phyloP scores from a whole-genome alignment of 2,797 vertebrate species.

The Notamacropus eugenii region DNA sequence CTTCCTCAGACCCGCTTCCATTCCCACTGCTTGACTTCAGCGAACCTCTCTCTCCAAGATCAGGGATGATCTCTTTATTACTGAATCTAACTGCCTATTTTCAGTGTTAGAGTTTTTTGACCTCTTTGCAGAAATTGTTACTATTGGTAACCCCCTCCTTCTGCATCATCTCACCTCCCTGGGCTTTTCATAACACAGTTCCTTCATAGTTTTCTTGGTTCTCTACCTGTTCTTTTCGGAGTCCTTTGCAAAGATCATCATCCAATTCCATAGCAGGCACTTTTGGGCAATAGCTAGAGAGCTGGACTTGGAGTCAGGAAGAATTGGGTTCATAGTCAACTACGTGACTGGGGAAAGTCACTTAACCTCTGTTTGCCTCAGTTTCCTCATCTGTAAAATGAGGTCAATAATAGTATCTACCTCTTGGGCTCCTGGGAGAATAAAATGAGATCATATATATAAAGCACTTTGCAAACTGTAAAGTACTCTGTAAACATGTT shows the following conservation, averaged over 20 bases:
- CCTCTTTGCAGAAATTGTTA: background rate
- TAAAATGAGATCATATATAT: background rate
- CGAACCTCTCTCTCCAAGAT: background rate
- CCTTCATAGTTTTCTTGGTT: background rate
- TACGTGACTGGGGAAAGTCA: background rate
- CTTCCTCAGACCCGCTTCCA: background rate
- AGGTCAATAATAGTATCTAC: background rate
- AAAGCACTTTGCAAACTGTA: background rate
- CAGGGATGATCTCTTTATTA: background rate
- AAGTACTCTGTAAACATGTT: background rate
- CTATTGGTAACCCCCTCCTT: background rate
- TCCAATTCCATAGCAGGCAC: background rate
- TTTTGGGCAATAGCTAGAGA: background rate
- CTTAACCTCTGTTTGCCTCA: background rate
- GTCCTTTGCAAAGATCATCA: background rate
- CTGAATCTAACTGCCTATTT: background rate
- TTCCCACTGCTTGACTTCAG: background rate
- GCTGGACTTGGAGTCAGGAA: background rate
- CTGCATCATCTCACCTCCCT: background rate
- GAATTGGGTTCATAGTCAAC: background rate
- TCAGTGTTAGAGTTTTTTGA: background rate
- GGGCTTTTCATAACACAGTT: background rate
- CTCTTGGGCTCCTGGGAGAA: background rate
- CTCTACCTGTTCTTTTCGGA: background rate
- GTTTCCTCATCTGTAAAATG: background rate